A percentile compares a stretch with the other conserved stretches of the same genome.
phyloP scores from a whole-genome alignment of 1,140 invertebrate species.

The Spodoptera frugiperda region DNA sequence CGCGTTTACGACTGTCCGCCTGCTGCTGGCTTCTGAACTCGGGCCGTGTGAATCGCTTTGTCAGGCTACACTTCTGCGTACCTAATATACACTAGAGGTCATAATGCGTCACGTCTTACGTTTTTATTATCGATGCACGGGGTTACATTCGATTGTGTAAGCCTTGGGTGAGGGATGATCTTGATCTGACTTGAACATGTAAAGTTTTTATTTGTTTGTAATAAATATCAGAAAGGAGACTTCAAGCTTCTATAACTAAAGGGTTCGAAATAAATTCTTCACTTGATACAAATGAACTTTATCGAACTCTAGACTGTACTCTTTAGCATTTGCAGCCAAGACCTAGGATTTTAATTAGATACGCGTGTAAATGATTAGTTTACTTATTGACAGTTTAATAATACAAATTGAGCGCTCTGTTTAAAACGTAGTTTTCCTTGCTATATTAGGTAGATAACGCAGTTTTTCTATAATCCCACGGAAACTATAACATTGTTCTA shows the following conservation, averaged over 20 bases:
- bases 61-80: conserved; percentile 57
- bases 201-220: no score
- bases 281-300: no score
- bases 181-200: neutral
- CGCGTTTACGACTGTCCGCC: conserved; percentile 72
- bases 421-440: conserved; percentile 2
- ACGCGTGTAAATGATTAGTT: no score
- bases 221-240: no score
- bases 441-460: neutral
- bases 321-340: no score
- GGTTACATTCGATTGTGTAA: conserved; percentile 34
- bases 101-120: conserved; percentile 45
- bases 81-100: conserved; percentile 50
- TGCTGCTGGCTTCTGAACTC: conserved; percentile 60
- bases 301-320: no score
- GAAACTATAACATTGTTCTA: conserved; percentile 1
- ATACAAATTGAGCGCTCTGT: conserved; percentile 2
- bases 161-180: neutral
- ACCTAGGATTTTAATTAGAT: no score
- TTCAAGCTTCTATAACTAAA: no score
- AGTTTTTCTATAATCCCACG: conserved; percentile 30
- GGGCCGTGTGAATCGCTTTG: conserved; percentile 79
- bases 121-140: conserved; percentile 14
- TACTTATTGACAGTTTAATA: conserved; percentile 1
- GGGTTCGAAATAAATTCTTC: no score